Evolutionary conservation across 1,140 invertebrate species (phyloP), one percentile per base, ranked within the genome.

Genomic region (Adoxophyes honmai): DNA sequence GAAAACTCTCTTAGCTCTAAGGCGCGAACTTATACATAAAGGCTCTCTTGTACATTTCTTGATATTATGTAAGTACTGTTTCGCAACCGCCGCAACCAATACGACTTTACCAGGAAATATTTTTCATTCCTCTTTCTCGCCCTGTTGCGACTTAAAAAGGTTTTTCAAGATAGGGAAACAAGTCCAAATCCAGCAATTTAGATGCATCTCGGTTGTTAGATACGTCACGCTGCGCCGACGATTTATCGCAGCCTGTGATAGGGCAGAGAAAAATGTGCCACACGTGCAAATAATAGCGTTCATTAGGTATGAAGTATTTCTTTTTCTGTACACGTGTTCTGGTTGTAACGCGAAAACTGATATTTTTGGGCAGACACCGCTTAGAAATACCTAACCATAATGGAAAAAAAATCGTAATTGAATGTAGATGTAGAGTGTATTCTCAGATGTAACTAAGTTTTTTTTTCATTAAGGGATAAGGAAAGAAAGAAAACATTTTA

Each of bases 341-440:
- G 2, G 21, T 28, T 28, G 21, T 28, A 28, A 28, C 21, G 6
- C 21, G 21, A 28, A 28, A 28, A 28, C 21, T 3, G 2, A 28
- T 28, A 28, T 28, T 28, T 28, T 28, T 28, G 21, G 21, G 21
- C 6, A 28, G 6, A 28, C 21, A 28, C 21, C 21, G 21, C 21
- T 28, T 28, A 28, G 6, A 28, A 28, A 28, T 64, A 62, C n/a
- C n/a, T n/a, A n/a, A n/a, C n/a, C n/a, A n/a, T n/a, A 52, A 54
- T 61, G 52, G 6, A 28, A 57, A 62, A 67, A 62, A 67, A 55
- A 67, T 60, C 60, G 59, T 54, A 59, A 38, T 36, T 56, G 28
- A 54, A 39, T 55, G 48, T 58, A 55, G n/a, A n/a, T n/a, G n/a
- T n/a, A n/a, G n/a, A n/a, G n/a, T n/a, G n/a, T n/a, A n/a, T n/a